phyloP scores from a whole-genome alignment of 1,140 invertebrate genomes.

The Thaumatotibia leucotreta region DNA sequence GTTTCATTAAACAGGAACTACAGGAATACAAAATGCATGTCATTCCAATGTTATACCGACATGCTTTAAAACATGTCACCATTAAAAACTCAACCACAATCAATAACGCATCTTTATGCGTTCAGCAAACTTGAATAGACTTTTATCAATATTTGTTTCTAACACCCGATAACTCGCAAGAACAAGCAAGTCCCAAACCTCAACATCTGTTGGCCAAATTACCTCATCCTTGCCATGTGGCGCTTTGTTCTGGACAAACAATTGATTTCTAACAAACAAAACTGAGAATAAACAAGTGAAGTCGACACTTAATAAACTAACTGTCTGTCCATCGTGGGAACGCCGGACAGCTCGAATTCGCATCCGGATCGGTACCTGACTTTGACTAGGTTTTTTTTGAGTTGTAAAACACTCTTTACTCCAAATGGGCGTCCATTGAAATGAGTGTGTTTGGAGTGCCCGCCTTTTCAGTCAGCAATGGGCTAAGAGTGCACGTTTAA shows the following conservation, averaged over 20 bases:
- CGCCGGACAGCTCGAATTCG: constrained; percentile 40
- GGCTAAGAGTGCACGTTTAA: constrained; percentile 14
- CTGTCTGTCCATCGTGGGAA: constrained; percentile 65
- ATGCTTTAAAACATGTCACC: too few relatives aligned
- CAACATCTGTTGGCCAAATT: constrained; percentile 20
- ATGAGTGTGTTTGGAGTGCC: constrained; percentile 38
- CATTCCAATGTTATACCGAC: too few relatives aligned
- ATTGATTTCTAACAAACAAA: constrained; percentile 33
- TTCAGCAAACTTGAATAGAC: not conserved
- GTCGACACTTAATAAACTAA: constrained; percentile 60
- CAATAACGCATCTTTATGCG: not conserved
- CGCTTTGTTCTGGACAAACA: constrained; percentile 47
- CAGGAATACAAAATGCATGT: too few relatives aligned
- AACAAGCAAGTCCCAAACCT: constrained; percentile 14
- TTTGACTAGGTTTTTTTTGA: constrained; percentile 51
- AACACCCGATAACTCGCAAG: constrained; percentile 17
- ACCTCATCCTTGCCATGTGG: constrained; percentile 35
- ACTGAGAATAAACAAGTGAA: constrained; percentile 44
- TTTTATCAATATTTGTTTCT: not conserved
- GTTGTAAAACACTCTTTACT: constrained; percentile 60
- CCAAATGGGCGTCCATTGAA: constrained; percentile 53
- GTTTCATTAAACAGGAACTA: too few relatives aligned
- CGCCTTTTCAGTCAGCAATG: constrained; percentile 27
- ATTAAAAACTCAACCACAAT: not conserved
- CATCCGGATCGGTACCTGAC: constrained; percentile 63